A percentile compares a stretch with the other conserved stretches of the same genome.
These are phyloP conservation scores for Leucophenga montana DNA, from an alignment of 2,888 invertebrate genomes.

Conservation along the genomic window DNA sequence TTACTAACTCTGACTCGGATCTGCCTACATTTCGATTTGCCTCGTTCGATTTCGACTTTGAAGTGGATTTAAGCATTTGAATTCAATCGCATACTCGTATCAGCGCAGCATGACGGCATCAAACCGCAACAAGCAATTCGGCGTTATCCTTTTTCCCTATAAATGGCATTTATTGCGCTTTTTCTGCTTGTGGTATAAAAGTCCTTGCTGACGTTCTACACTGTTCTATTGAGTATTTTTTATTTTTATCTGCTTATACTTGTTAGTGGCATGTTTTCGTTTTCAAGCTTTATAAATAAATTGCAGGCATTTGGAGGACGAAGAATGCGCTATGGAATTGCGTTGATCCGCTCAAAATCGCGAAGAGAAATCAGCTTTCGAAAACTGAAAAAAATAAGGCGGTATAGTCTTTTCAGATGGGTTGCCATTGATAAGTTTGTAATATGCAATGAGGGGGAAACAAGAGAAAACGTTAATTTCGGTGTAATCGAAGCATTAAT, in stretches of 20 bases:
- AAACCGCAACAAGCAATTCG: slow-evolving; percentile 5
- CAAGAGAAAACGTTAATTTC: slow-evolving; percentile 17
- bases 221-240: background rate
- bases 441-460: background rate
- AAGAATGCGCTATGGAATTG: slow-evolving; percentile 17
- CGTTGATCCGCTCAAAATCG: slow-evolving; percentile 35
- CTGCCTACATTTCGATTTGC: background rate
- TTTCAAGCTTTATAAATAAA: slow-evolving; percentile 29
- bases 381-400: background rate
- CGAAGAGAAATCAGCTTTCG: slow-evolving; percentile 38
- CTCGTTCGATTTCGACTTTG: slow-evolving; percentile 1
- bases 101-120: slow-evolving; percentile 14
- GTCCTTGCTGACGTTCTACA: too few species aligned
- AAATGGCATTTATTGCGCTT: slow-evolving; percentile 17
- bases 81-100: slow-evolving; percentile 26
- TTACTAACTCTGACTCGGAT: background rate
- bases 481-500: too few species aligned
- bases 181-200: too few species aligned
- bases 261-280: slow-evolving; percentile 6
- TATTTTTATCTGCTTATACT: slow-evolving; percentile 20
- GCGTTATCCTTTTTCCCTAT: slow-evolving; percentile 19
- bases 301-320: slow-evolving; percentile 22
- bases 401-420: slow-evolving; percentile 37
- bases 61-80: slow-evolving; percentile 22
- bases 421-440: slow-evolving; percentile 39